Evolutionary conservation across 1,140 invertebrate genomes (phyloP).

Genomic region (Danaus plexippus): DNA sequence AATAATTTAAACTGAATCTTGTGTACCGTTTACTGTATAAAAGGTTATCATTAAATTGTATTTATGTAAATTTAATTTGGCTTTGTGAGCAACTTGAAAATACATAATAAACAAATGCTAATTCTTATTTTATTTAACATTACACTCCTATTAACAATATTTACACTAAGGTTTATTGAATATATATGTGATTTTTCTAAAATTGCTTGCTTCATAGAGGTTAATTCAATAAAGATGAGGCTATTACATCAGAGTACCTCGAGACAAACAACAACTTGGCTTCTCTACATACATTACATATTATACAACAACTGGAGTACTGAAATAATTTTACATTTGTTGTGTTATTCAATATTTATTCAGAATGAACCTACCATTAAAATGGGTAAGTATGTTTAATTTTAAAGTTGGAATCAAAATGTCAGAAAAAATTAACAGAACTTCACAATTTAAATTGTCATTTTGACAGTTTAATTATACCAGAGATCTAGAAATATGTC

Average conservation of each 20-base stretch:
- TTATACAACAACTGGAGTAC: no score
- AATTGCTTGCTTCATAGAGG: conserved; percentile 5
- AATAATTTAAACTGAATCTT: conserved; percentile 53
- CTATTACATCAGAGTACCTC: conserved; percentile 18
- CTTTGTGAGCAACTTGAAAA: conserved; percentile 68
- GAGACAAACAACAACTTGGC: conserved; percentile 6
- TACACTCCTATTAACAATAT: conserved; percentile 1
- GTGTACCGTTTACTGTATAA: conserved; percentile 65
- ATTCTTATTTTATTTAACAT: conserved; percentile 60
- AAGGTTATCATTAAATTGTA: conserved; percentile 64
- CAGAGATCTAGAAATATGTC: no score
- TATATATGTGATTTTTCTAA: conserved; percentile 3
- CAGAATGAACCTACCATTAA: no score
- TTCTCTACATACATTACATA: conserved; percentile 2
- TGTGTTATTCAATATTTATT: no score
- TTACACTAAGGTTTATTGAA: neutral
- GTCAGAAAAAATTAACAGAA: no score
- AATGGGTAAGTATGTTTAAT: no score
- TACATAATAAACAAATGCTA: conserved; percentile 69
- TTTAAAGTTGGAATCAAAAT: no score
- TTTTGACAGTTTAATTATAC: no score
- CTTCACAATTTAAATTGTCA: no score
- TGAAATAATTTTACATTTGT: no score
- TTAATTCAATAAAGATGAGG: conserved; percentile 20
- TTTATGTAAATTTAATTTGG: conserved; percentile 70